Base-by-base conservation (phyloP, 2,888 invertebrate genomes). In the Agonopterix arenella region DNA sequence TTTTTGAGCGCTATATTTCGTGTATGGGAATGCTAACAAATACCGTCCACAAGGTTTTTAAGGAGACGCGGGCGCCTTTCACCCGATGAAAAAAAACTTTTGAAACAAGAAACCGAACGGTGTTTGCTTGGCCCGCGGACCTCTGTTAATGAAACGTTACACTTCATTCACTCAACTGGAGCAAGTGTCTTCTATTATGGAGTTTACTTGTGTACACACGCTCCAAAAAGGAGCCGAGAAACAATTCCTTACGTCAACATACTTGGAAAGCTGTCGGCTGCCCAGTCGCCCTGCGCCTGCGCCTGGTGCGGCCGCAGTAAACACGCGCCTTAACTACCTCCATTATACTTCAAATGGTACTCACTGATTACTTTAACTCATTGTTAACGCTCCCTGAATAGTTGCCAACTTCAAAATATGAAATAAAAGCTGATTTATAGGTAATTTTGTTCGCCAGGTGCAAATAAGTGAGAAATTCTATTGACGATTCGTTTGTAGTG, bases 51-150 rank as follows among this genome's bases (percentile, higher is more conserved):
- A 83, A 80, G 79, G 80, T 80, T 82, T 83, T 84, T 78, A 84
- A 80, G 77, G 78, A 79, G 80, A 79, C 73, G 74, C 76, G 76
- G 74, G 73, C 67, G 75, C 84, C 83, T 84, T 85, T 84, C 83
- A 80, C 84, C 74, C 64, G 73, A 65, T 66, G 57, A 68, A 74
- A 80, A 77, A 52, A 83, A 79, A 70, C 73, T 66, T 72, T 77
- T 79, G 81, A 79, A 84, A 85, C 76, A 80, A 79, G 79, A 83
- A 76, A 82, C 82, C 83, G 76, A 80, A 74, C 67, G 69, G 68
- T 66, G 66, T 70, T 78, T 77, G 73, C 73, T 71, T 64, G 73
- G 65, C 69, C 70, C 71, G 69, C 70, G 64, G 70, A 73, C 67
- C 71, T 70, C 72, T 76, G 75, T 76, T 81, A 79, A 80, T 81